A percentile compares a stretch with the other conserved stretches of the same genome.
Evolutionary conservation across 2,113 vertebrate species (phyloP).

Genomic region (Meleagris gallopavo): DNA sequence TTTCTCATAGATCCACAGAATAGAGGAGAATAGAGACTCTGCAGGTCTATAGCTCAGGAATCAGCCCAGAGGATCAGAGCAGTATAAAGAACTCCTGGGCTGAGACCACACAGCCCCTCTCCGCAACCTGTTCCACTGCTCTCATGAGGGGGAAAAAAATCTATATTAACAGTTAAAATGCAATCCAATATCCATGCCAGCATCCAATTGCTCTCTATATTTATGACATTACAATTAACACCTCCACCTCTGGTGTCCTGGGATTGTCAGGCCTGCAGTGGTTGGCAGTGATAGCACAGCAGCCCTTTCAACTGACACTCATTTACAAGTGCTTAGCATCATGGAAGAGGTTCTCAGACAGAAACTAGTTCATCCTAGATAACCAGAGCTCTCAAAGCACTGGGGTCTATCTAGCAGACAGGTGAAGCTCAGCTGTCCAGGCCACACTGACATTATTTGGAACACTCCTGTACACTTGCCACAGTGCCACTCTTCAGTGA

Average conservation of each 20-base stretch:
- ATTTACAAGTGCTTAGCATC: neutral
- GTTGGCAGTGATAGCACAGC: neutral
- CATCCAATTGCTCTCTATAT: neutral
- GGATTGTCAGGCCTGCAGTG: neutral
- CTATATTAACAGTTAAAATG: neutral
- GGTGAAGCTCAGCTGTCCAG: neutral
- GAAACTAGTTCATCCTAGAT: neutral
- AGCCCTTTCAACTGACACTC: neutral
- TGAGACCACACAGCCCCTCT: neutral
- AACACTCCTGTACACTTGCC: neutral
- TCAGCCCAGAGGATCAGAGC: neutral
- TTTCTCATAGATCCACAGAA: neutral
- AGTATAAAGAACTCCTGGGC: neutral
- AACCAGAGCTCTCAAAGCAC: neutral
- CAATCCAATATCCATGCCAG: neutral
- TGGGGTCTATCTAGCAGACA: too few species aligned
- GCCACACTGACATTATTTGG: neutral
- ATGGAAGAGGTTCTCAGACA: neutral
- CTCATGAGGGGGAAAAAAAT: rapidly evolving
- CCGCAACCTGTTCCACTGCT: neutral
- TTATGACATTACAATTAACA: neutral
- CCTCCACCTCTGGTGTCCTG: neutral
- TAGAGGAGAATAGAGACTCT: neutral
- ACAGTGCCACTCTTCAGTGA: neutral
- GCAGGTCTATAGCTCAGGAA: neutral